Evolutionary conservation across 2,888 invertebrate species (phyloP).

Genomic region (Torymus texanus): DNA sequence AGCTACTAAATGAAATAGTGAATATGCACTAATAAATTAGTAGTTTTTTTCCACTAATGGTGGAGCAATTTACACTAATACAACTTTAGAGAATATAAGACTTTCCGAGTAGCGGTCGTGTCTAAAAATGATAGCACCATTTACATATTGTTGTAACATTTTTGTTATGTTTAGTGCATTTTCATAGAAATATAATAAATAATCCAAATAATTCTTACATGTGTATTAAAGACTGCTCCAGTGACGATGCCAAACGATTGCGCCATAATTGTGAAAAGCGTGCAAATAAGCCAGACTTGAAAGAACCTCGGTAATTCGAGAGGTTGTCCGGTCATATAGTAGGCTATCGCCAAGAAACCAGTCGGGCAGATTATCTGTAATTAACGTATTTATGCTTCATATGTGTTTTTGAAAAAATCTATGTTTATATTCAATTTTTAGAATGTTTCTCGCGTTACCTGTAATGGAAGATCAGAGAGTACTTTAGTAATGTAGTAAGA

Average conservation of each 20-base stretch:
- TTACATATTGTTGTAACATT: too few species aligned
- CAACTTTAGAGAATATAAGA: too few species aligned
- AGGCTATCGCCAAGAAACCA: constrained; percentile 83
- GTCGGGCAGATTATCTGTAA: constrained; percentile 83
- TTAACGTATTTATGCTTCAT: not conserved
- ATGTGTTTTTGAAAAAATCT: not conserved
- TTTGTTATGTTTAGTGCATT: too few species aligned
- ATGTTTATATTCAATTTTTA: not conserved
- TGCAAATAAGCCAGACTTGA: constrained; percentile 82
- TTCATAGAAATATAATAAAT: too few species aligned
- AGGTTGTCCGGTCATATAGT: constrained; percentile 88
- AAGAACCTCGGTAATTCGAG: constrained; percentile 79
- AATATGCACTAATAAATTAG: too few species aligned
- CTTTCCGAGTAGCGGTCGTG: too few species aligned
- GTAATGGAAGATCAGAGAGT: constrained; percentile 84
- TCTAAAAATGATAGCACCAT: too few species aligned
- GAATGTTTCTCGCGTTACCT: constrained; percentile 75
- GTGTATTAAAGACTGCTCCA: constrained; percentile 83
- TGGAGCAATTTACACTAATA: too few species aligned
- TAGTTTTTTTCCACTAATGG: too few species aligned
- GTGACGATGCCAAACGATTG: constrained; percentile 86
- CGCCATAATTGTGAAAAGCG: constrained; percentile 83
- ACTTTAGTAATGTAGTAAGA: constrained; percentile 86
- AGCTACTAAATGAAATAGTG: too few species aligned
- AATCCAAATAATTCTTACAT: constrained; percentile 74